Evolutionary conservation across 2,113 vertebrate species (phyloP), one percentile per base, ranked within the genome.

Genomic region (Psilopogon haemacephalus): DNA sequence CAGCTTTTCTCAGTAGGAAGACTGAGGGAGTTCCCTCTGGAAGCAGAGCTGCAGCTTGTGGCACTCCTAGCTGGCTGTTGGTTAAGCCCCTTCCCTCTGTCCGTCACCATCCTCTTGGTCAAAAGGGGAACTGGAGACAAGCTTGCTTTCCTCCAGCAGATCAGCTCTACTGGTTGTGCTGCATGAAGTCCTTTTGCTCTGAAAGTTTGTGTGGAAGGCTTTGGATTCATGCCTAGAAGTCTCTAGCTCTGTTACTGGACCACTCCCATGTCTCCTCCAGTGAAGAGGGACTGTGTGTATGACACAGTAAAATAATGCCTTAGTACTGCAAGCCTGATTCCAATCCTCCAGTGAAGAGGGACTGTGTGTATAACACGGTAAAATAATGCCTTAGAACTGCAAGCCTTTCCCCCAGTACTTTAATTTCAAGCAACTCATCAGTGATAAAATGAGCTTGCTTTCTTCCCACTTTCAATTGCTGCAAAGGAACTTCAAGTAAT

Each of bases 301-400:
- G 23, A 35, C 6, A n/a, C 16, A 21, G 27, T 12, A 67, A 46
- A 65, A 15, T 37, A 44, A 48, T 11, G 16, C 15, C 42, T 83
- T 35, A 9, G 37, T 32, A 11, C 38, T 65, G 50, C 14, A 55
- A 60, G 20, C 15, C 50, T 4, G 2, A 4, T 33, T 35, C 32
- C 27, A 35, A n/a, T 46, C 32, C 54, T 40, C 38, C 52, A 46
- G 50, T 17, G 28, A 20, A 48, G 40, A 56, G 18, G 37, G 5
- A 35, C 46, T 42, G 10, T 0, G 7, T 0, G 0, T 40, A 30
- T 15, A 26, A 35, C 6, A n/a, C 16, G 19, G 27, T 12, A 67
- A 46, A 65, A 15, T 37, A 44, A 48, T 11, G 16, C 15, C 42
- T 83, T 35, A 9, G 37, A 28, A 11, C 38, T 65, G 50, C 14